Base-by-base conservation (phyloP, 2,113 vertebrate genomes). In the Delphinapterus leucas region DNA sequence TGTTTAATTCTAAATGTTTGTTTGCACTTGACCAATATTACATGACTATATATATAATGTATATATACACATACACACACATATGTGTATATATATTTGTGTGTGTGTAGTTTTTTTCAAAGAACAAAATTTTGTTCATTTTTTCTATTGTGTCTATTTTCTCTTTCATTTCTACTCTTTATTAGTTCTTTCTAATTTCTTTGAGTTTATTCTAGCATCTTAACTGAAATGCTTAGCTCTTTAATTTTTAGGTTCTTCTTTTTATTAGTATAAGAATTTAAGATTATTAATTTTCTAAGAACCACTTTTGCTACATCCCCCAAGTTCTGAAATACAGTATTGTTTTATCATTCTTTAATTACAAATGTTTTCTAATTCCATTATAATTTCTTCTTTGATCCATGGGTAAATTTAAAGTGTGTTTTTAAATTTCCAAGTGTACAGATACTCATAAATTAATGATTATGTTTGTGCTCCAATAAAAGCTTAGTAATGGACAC, bases 201-300 rank as follows among this genome's bases (percentile, higher is more conserved):
- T 36, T 25, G n/a, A 8, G 20, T 31, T 80, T 85, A 60, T 67
- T 79, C 11, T 90, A 84, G 85, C 8, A 68, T 80, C 11, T 23
- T 92, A 93, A 70, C 14, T 70, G 49, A n/a, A 90, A 15, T 36
- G 17, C n/a, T 79, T 74, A 11, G 14, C 21, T 80, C 33, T 70
- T 74, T 68, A 47, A n/a, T 20, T 82, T 68, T 77, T 93, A 95
- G 38, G 13, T 88, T 93, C n/a, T 88, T 93, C 49, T 53, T 94
- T 87, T 53, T 23, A 47, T 77, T 88, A 49, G 70, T 15, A 15
- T 76, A 87, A 82, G 58, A 74, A 44, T 25, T 90, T 74, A 61
- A 28, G 49, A 55, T 60, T 38, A 67, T 67, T 47, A 85, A 82
- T 55, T 73, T 82, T 82, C 21, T 83, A 31, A 44, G 49, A 74